A percentile compares a stretch with the other conserved stretches of the same genome.
These are phyloP conservation scores for Lepisosteus osseus DNA, from an alignment of 2,113 vertebrate species.

Conservation along the genomic window DNA sequence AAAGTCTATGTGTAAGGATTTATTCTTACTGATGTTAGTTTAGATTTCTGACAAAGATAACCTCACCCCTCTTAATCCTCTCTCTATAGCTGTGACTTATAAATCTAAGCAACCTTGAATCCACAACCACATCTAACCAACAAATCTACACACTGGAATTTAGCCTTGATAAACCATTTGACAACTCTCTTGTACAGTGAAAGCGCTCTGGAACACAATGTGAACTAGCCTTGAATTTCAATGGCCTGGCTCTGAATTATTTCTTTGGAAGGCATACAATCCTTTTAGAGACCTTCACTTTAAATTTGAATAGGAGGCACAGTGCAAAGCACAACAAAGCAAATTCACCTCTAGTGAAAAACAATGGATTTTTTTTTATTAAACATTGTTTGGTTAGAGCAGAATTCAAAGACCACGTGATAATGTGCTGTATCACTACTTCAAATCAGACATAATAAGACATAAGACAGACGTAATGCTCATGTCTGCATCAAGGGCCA, in stretches of 20 bases:
- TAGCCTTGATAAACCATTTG: constrained; percentile 38
- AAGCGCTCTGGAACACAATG: constrained; percentile 31
- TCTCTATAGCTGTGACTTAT: constrained; percentile 39
- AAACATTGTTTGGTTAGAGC: not conserved
- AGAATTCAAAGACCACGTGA: not conserved
- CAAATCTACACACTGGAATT: constrained; percentile 29
- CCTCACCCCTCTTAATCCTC: constrained; percentile 30
- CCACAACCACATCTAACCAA: constrained; percentile 28
- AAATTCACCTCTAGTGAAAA: too few species aligned
- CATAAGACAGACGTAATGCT: not conserved
- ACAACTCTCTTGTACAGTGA: constrained; percentile 29
- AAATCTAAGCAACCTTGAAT: constrained; percentile 41
- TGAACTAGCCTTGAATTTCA: constrained; percentile 15
- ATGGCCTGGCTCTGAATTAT: not conserved
- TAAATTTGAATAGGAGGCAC: not conserved
- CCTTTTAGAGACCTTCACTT: not conserved
- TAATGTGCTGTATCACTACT: not conserved
- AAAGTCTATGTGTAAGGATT: constrained; percentile 1
- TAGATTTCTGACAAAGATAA: constrained; percentile 36
- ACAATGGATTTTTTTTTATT: not conserved
- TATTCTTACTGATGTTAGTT: constrained; percentile 25
- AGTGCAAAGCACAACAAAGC: too few species aligned
- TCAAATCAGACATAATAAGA: not conserved
- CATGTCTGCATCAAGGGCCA: not conserved
- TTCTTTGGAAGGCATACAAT: not conserved